Conservation (phyloP, 2,113 vertebrate genomes). For the Agapornis roseicollis region DNA sequence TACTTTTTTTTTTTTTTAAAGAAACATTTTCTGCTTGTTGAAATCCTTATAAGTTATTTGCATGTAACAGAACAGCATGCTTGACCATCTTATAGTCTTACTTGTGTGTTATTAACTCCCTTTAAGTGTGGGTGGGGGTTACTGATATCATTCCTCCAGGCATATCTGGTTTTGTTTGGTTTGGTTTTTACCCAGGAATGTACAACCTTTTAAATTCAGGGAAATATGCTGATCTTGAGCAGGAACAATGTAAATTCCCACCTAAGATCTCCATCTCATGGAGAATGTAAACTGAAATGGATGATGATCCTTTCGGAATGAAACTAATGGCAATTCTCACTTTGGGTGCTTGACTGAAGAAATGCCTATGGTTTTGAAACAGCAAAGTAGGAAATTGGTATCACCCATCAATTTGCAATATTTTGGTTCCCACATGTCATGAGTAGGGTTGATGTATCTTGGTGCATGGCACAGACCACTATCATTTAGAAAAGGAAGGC, state of each 20-base stretch:
- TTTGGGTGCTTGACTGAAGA: neutral
- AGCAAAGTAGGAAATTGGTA: neutral
- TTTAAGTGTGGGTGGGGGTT: neutral
- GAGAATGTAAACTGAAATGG: neutral
- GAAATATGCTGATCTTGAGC: neutral
- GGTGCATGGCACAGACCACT: neutral
- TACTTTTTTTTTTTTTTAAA: accelerated
- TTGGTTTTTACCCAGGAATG: neutral
- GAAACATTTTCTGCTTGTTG: neutral
- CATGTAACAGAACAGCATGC: neutral
- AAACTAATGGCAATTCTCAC: neutral
- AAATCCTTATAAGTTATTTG: neutral
- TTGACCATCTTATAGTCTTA: neutral
- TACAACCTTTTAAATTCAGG: neutral
- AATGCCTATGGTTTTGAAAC: neutral
- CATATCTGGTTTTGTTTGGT: neutral
- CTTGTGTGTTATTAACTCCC: neutral
- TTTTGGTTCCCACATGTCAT: neutral
- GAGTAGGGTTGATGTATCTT: neutral
- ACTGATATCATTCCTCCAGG: neutral
- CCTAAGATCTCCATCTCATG: neutral
- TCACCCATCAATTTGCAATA: neutral
- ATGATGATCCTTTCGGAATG: neutral
- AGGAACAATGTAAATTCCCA: neutral
- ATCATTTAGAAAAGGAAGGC: neutral